Evolutionary conservation across 2,113 vertebrate species (phyloP), one percentile per base, ranked within the genome.

Genomic region (Corythaixoides concolor): DNA sequence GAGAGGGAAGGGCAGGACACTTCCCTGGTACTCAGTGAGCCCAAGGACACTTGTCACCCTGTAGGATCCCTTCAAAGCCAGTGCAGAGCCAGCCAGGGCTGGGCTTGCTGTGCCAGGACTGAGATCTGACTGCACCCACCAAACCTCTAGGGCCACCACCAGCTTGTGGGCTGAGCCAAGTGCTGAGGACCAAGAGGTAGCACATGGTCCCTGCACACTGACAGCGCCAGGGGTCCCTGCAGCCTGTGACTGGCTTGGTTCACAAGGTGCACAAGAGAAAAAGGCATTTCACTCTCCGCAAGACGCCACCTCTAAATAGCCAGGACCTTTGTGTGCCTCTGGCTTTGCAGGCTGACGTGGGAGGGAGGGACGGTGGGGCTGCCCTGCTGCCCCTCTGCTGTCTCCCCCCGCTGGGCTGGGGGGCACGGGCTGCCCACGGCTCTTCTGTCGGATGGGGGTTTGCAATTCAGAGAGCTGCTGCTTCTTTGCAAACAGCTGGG

Each of bases 401-500:
- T 50, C 41, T 49, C 30, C 21, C 9, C 20, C 2, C 2, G 27
- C 69, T 52, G 33, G 37, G 23, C 52, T 75, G 60, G 56, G 15
- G 41, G 56, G 11, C n/a, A 67, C 37, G 0, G 3, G n/a, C 37
- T 67, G 30, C 24, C 41, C 47, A 5, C 0, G 0, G 14, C n/a
- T 62, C 53, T 69, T 37, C 45, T 49, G 7, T 32, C 3, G 1
- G 45, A 24, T 53, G 35, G 2, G 27, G 30, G 3, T 43, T 66
- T 62, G 59, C 24, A 73, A 15, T 60, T 49, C 45, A 63, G 9
- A 62, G 62, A 83, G 67, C 70, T 76, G 32, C 62, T 74, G 33
- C 78, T 92, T 88, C 62, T 43, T 35, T 69, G 66, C 9, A 64
- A 78, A 35, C 23, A 56, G 39, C 67, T 73, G 67, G 55, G n/a